Percentiles rank a stretch among this genome's conserved stretches.
phyloP scores from a whole-genome alignment of 35 echinoderm and acorn worm genomes.

The Strongylocentrotus purpuratus region DNA sequence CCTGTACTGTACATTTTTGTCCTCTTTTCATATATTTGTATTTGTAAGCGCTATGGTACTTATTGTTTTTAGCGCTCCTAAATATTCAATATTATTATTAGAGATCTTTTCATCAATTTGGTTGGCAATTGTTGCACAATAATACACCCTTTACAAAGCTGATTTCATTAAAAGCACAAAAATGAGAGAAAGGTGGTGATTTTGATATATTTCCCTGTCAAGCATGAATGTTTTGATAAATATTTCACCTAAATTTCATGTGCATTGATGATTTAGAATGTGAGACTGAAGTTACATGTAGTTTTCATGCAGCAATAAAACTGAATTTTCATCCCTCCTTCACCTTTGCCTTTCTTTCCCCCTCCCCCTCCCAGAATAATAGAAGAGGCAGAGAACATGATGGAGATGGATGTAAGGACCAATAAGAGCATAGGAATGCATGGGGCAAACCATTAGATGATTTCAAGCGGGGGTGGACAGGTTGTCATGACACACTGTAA shows the following conservation, averaged over 20 bases:
- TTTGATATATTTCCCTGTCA: no score
- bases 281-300: background rate
- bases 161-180: no score
- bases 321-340: background rate
- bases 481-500: constrained; percentile 91
- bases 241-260: background rate
- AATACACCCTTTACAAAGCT: no score
- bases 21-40: no score
- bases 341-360: background rate
- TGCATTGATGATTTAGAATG: background rate
- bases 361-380: constrained; percentile 63
- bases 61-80: no score
- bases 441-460: constrained; percentile 78
- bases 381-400: constrained; percentile 74
- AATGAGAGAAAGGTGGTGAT: no score
- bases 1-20: no score
- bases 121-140: no score
- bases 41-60: no score
- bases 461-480: constrained; percentile 43
- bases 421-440: constrained; percentile 79
- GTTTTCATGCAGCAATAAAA: background rate
- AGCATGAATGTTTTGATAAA: background rate
- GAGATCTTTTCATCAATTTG: no score
- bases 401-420: constrained; percentile 56
- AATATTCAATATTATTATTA: no score